Evolutionary conservation across 2,797 vertebrate genomes (phyloP).

Genomic region (Lerista edwardsae): DNA sequence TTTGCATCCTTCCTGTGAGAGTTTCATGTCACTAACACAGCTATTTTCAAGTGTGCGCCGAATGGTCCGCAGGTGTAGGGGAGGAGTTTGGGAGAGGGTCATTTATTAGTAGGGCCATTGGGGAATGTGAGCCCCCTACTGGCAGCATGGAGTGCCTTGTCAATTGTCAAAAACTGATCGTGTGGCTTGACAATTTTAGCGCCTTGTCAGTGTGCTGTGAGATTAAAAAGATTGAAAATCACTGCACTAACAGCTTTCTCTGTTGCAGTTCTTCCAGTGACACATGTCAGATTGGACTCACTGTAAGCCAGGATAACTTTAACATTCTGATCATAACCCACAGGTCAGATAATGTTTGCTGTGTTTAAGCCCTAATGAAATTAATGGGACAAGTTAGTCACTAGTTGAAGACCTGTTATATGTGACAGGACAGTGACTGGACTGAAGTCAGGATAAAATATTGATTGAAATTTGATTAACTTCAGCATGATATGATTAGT

Average conservation of each 20-base stretch:
- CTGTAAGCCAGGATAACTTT: background rate
- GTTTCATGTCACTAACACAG: background rate
- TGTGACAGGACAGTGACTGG: background rate
- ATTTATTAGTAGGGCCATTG: too few relatives aligned
- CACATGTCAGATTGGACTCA: background rate
- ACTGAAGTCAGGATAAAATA: background rate
- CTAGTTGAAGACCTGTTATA: background rate
- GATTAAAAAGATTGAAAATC: too few relatives aligned
- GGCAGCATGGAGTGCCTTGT: too few relatives aligned
- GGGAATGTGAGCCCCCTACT: too few relatives aligned
- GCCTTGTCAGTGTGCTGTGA: too few relatives aligned
- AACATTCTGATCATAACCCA: background rate
- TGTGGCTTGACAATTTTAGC: too few relatives aligned
- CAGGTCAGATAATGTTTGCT: background rate
- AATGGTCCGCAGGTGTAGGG: too few relatives aligned
- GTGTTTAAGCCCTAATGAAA: too few relatives aligned
- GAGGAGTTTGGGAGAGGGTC: too few relatives aligned
- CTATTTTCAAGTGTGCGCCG: too few relatives aligned
- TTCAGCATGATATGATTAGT: background rate
- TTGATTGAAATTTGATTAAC: fast-evolving
- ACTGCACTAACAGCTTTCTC: background rate
- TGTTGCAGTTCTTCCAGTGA: background rate
- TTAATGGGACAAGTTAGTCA: background rate
- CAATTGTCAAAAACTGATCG: too few relatives aligned
- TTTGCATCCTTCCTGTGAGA: background rate